These are phyloP conservation scores for Polymixis flavicincta DNA, from an alignment of 2,888 invertebrate species.

Conservation along the genomic window DNA sequence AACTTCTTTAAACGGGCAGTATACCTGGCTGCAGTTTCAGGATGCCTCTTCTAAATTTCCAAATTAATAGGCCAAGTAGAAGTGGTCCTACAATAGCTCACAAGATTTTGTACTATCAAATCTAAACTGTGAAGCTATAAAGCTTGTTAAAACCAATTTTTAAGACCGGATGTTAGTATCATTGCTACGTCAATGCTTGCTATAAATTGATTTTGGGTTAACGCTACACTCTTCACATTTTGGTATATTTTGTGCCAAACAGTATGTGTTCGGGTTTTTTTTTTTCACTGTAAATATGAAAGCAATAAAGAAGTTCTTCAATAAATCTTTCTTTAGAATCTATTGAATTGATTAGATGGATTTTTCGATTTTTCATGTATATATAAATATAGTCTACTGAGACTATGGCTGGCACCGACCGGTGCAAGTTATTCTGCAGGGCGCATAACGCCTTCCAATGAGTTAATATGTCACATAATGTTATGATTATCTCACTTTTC, in stretches of 20 bases:
- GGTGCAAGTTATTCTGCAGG: slow-evolving; percentile 4
- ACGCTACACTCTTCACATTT: slow-evolving; percentile 10
- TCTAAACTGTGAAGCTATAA: slow-evolving; percentile 6
- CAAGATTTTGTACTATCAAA: neutral
- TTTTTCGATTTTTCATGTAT: neutral
- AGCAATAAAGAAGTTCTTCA: slow-evolving; percentile 1
- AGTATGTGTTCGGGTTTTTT: neutral
- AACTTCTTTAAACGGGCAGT: neutral
- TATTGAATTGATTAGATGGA: neutral
- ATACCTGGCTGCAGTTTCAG: neutral
- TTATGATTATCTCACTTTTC: neutral
- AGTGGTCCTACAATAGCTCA: neutral
- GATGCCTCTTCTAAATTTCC: neutral
- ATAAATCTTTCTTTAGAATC: slow-evolving; percentile 1
- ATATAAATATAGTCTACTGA: neutral
- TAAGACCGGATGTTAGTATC: slow-evolving; percentile 29
- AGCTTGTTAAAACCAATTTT: slow-evolving; percentile 5
- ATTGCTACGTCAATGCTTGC: slow-evolving; percentile 27
- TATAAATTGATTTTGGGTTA: slow-evolving; percentile 32
- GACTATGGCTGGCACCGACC: neutral
- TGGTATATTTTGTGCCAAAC: slow-evolving; percentile 33
- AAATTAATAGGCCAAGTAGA: neutral
- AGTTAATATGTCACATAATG: neutral
- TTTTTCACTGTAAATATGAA: neutral
- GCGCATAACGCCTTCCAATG: neutral